Evolutionary conservation across 2,113 vertebrate species (phyloP), one percentile per base, ranked within the genome.

Genomic region (Meles meles): DNA sequence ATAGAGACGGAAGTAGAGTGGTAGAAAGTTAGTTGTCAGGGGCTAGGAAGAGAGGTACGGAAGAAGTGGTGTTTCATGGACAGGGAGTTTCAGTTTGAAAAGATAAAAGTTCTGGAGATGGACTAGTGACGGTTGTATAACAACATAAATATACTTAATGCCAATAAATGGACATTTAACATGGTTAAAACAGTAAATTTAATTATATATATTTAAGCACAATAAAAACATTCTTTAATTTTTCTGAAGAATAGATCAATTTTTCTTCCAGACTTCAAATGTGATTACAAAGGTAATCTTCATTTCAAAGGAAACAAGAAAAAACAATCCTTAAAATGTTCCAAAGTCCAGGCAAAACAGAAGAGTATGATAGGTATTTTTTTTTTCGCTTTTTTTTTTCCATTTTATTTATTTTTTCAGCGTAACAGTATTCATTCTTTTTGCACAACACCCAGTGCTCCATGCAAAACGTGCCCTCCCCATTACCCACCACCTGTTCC

Each of bases 231-330:
- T 23, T 34, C 21, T 52, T 63, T 34, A 55, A 55, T 31, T 90
- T 79, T 86, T 69, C 17, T 88, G 88, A n/a, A 88, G 57, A 71
- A 80, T 74, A 9, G 39, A 79, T 82, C 34, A 80, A 52, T 59
- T 72, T 88, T 93, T 95, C 49, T 74, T 96, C 72, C 14, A 88
- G 37, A 85, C 3, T 88, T 88, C 34, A 84, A 59, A 94, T 37
- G 81, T n/a, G 23, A 83, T 52, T 83, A 72, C 57, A 88, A 88
- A 65, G 20, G 25, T 52, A 87, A 86, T 87, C 12, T 8, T 88
- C 71, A 91, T 72, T 72, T 84, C 13, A 84, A 96, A 67, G 34
- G 63, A 71, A 88, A 96, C 8, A 57, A 88, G 29, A 74, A 17
- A 90, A 90, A 87, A n/a, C 34, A 94, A 69, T 84, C 37, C 61